Evolutionary conservation across 2,113 vertebrate genomes (phyloP), one percentile per base, ranked within the genome.

Genomic region (Paedocypris sp.): DNA sequence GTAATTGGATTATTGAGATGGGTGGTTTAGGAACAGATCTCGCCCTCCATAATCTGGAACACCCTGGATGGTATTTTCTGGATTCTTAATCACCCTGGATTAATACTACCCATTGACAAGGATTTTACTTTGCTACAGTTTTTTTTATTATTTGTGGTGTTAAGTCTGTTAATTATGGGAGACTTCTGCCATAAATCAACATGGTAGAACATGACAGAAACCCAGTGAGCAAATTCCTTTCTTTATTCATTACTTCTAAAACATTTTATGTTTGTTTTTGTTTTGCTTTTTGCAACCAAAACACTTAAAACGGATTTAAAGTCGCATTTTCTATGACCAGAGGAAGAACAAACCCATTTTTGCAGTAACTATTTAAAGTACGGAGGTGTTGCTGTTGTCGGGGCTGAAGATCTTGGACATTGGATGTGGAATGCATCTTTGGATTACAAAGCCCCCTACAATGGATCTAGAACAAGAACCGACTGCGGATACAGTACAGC

Each of bases 1-100:
- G 67, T 82, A 77, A 79, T 73, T 84, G 84, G 84, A 86, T 81
- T 69, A 76, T 75, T 64, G 38, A 45, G 66, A 62, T 39, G 51
- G 36, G 65, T 64, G 60, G 36, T 61, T 48, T 46, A 51, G 54
- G 45, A 61, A 25, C 22, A 20, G 48, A 64, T 62, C 70, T 54
- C 53, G 66, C 67, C 58, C 35, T 51, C 71, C 64, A 38, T 58
- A 66, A 70, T 66, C 75, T 67, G 79, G 81, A 82, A 70, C 71
- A 62, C 72, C 64, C 51, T 77, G 85, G 85, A 95, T 92, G 79
- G 90, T 87, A 70, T 77, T 66, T 77, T 64, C 67, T 76, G 84
- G 84, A 86, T 85, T 82, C 84, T 75, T 88, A 83, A 80, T 79
- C 80, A 42, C 80, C 83, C 78, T 88, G 94, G 94, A 98, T 95